Evolutionary conservation across 2,888 invertebrate species (phyloP).

Genomic region (Ennomos fuscantarius): DNA sequence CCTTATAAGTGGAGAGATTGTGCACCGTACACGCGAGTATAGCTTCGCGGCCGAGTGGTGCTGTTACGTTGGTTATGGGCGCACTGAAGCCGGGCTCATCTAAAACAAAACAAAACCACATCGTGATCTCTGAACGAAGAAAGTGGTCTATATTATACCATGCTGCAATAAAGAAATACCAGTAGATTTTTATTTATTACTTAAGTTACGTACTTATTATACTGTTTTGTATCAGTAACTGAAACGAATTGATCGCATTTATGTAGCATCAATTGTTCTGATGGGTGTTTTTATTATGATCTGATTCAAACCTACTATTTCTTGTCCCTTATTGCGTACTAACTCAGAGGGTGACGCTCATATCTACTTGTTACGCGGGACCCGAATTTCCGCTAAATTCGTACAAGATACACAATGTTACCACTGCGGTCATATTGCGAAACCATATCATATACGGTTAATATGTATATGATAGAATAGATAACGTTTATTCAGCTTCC

Average conservation of each 20-base stretch:
- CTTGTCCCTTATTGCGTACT: conserved; percentile 3
- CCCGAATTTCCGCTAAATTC: conserved; percentile 18
- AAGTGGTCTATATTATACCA: no score
- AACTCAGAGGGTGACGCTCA: conserved; percentile 5
- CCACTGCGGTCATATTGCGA: conserved; percentile 12
- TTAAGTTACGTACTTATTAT: no score
- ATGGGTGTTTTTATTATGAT: neutral
- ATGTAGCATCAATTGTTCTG: no score
- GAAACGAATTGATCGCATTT: no score
- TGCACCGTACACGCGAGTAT: conserved; percentile 92
- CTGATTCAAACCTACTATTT: no score
- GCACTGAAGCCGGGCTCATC: conserved; percentile 93
- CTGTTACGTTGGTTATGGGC: conserved; percentile 93
- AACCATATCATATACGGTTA: neutral
- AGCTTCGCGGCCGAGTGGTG: conserved; percentile 93
- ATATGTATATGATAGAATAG: no score
- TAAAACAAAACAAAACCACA: conserved; percentile 61
- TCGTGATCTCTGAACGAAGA: no score
- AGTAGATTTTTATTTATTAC: no score
- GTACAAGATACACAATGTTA: conserved; percentile 11
- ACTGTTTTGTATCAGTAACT: no score
- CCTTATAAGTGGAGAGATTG: conserved; percentile 93
- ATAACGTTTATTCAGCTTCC: no score
- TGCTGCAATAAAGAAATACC: no score
- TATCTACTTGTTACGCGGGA: conserved; percentile 9